These are phyloP conservation scores for Siderastrea siderea DNA, from an alignment of 92 coral and sea anemone species.

Conservation along the genomic window DNA sequence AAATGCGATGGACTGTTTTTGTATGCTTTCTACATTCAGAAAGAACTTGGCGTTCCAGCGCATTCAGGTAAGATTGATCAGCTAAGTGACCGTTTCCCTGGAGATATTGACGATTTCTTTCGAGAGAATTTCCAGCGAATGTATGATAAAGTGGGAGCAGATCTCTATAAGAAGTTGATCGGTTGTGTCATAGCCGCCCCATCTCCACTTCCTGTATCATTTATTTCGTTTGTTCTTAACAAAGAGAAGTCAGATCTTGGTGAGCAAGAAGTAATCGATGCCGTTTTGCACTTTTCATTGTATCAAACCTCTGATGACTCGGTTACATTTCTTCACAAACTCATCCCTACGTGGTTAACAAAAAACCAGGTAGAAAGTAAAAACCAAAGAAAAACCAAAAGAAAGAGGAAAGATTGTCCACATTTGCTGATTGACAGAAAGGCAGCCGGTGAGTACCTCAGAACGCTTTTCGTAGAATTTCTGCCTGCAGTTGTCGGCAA, in stretches of 20 bases:
- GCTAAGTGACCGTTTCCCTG: neutral
- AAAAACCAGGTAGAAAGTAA: neutral
- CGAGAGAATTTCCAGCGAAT: neutral
- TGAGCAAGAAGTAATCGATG: neutral
- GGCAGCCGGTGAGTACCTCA: conserved; percentile 23
- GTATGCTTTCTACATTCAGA: neutral
- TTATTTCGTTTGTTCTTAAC: too few species aligned
- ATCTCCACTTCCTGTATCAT: neutral
- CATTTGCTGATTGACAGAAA: neutral
- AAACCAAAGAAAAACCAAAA: neutral
- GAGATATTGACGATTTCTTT: too few species aligned
- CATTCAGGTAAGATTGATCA: neutral
- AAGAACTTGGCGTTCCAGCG: neutral
- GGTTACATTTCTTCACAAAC: neutral
- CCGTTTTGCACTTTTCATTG: neutral
- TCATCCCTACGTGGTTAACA: neutral
- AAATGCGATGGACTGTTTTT: too few species aligned
- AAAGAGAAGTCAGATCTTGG: neutral
- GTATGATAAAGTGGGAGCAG: neutral
- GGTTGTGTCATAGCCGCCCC: conserved; percentile 5
- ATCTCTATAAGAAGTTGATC: neutral
- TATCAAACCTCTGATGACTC: neutral
- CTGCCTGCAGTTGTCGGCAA: neutral
- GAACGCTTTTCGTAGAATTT: neutral
- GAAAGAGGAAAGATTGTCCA: neutral